phyloP scores from a whole-genome alignment of 2,888 invertebrate species.

The Malacosoma neustria region DNA sequence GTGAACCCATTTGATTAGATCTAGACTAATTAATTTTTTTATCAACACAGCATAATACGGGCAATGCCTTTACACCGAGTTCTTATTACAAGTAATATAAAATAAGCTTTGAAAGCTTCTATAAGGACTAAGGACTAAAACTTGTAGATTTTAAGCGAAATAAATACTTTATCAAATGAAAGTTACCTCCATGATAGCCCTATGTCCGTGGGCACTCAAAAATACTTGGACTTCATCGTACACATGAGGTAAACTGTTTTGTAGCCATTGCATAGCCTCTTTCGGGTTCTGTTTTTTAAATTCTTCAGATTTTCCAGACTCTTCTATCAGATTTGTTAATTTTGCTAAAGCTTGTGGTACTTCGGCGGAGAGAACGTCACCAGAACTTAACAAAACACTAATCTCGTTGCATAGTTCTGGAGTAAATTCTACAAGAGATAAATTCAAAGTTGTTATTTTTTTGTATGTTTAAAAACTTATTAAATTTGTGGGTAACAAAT shows the following conservation, averaged over 20 bases:
- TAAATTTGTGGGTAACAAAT: too few relatives aligned
- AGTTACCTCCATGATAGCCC: conserved; percentile 77
- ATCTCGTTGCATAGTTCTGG: conserved; percentile 81
- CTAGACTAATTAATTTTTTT: too few relatives aligned
- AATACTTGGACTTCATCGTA: conserved; percentile 71
- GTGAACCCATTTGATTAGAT: too few relatives aligned
- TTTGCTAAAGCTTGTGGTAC: conserved; percentile 74
- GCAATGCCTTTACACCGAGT: too few relatives aligned
- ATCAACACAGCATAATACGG: too few relatives aligned
- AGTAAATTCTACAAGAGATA: conserved; percentile 69
- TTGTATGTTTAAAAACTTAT: conserved; percentile 1
- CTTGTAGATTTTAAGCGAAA: too few relatives aligned
- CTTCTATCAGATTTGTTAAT: conserved; percentile 53
- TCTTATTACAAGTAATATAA: too few relatives aligned
- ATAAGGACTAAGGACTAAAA: too few relatives aligned
- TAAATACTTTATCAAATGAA: background rate
- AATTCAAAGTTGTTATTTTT: conserved; percentile 1
- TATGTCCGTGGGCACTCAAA: conserved; percentile 81
- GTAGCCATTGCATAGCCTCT: conserved; percentile 75
- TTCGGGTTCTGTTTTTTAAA: conserved; percentile 63
- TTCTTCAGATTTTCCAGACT: conserved; percentile 52
- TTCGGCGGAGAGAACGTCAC: conserved; percentile 84
- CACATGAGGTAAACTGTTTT: conserved; percentile 58
- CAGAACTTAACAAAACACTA: conserved; percentile 78
- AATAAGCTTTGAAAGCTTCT: too few relatives aligned